Base-by-base conservation (phyloP, 2,888 invertebrate genomes). In the Agonopterix alstromeriana region DNA sequence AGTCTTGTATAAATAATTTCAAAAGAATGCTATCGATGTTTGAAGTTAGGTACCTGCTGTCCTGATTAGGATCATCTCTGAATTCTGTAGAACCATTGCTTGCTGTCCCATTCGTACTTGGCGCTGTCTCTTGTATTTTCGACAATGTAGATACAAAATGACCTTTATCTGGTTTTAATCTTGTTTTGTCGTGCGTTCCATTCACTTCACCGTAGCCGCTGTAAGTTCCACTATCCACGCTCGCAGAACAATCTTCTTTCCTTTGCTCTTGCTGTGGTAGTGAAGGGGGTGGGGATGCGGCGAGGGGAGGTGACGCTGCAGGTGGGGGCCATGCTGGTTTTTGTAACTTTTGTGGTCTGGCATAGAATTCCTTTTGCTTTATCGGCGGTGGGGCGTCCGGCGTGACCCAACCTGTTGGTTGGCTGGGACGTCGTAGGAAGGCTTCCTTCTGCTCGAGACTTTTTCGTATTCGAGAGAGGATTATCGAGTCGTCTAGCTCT, bases 361-460 rank as follows among this genome's bases (percentile, higher is more conserved):
- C 92, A 65, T 95, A 95, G 72, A 94, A 94, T 73, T 94, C 94
- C 46, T 92, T 90, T 52, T 91, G 92, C 55, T 91, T 92, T 41
- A 92, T 91, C 46, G 89, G 82, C 42, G 83, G 73, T 51, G 82
- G 79, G 48, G 79, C 84, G 45, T 90, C 90, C 2, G 89, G 89
- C 36, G 85, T 82, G 57, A 85, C 89, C 90, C 90, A 92, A 48
- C 91, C 91, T 48, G 88, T 90, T 17, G 93, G 92, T 65, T 92
- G 91, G 73, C 90, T 92, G 64, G 94, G 94, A 58, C 94, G 90
- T 71, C 93, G 91, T 51, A 97, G 90, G 79, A 97, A 97, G 65
- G 96, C 96, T 75, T 97, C 96, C 77, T 97, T 97, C 72, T 96
- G 95, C 72, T 96, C 96, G 66, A 95, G 93, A 69, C 95, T 96